These are phyloP conservation scores for Spilosoma lubricipeda DNA, from an alignment of 2,888 invertebrate species.

Conservation along the genomic window DNA sequence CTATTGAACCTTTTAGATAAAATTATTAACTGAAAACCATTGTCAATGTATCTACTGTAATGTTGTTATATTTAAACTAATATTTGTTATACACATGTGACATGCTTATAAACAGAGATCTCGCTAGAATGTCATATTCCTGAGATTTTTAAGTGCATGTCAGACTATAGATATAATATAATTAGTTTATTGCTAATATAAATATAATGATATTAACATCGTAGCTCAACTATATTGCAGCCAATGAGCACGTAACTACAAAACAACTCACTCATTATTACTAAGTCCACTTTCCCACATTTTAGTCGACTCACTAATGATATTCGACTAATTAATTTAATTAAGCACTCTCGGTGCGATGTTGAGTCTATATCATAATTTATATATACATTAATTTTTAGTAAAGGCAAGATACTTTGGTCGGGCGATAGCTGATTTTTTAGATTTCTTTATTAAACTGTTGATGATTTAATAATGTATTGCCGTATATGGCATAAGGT, in stretches of 20 bases:
- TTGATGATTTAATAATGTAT: not conserved
- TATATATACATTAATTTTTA: slow-evolving; percentile 47
- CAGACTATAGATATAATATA: not conserved
- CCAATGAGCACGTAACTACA: slow-evolving; percentile 40
- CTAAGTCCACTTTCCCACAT: slow-evolving; percentile 16
- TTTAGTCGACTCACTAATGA: slow-evolving; percentile 5
- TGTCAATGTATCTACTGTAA: not conserved
- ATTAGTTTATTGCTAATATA: not conserved
- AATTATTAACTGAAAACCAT: not conserved
- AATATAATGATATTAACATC: not conserved
- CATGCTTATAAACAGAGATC: not conserved
- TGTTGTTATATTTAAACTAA: not conserved
- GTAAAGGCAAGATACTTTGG: slow-evolving; percentile 77
- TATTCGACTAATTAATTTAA: slow-evolving; percentile 14
- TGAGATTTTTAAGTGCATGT: not conserved
- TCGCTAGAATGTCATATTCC: not conserved
- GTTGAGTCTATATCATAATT: slow-evolving; percentile 17
- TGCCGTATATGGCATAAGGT: not conserved
- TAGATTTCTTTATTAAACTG: not conserved
- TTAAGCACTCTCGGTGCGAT: slow-evolving; percentile 15
- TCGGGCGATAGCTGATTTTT: slow-evolving; percentile 77
- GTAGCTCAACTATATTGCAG: slow-evolving; percentile 14
- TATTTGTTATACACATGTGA: not conserved
- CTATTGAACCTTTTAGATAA: not conserved
- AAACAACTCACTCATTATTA: slow-evolving; percentile 32